A percentile compares a stretch with the other conserved stretches of the same genome.
phyloP scores from a whole-genome alignment of 2,113 vertebrate genomes.

The Lasiurus borealis region DNA sequence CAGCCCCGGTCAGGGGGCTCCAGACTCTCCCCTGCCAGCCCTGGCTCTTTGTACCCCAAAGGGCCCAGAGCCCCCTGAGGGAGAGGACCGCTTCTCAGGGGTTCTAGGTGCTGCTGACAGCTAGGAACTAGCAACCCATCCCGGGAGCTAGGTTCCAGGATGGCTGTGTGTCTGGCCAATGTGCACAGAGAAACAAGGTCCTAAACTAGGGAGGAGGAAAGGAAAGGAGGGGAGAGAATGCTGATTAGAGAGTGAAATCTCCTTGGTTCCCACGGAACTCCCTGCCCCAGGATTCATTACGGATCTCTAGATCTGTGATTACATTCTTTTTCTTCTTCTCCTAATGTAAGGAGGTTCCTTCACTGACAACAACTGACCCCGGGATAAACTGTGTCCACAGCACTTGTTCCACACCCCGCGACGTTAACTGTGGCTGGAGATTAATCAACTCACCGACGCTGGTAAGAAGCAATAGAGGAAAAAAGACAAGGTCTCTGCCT shows the following conservation, averaged over 20 bases:
- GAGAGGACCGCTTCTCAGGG: neutral
- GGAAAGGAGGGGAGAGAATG: neutral
- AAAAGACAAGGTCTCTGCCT: neutral
- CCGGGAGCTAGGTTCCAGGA: neutral
- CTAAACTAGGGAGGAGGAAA: neutral
- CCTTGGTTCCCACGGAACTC: neutral
- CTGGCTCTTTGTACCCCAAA: neutral
- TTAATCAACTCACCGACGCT: neutral
- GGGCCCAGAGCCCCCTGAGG: neutral
- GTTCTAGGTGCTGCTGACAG: slow-evolving; percentile 34
- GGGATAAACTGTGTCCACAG: slow-evolving; percentile 2
- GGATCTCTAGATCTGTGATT: neutral
- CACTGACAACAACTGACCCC: neutral
- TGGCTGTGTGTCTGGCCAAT: neutral
- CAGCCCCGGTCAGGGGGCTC: neutral
- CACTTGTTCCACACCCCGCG: neutral
- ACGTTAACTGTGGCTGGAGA: neutral
- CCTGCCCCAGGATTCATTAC: neutral
- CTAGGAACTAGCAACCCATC: neutral
- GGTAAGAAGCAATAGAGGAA: neutral
- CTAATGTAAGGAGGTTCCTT: slow-evolving; percentile 10
- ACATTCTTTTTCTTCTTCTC: neutral
- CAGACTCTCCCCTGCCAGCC: neutral
- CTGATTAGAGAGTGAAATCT: neutral
- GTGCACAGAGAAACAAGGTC: neutral